Evolutionary conservation across 2,113 vertebrate species (phyloP).

Genomic region (Tiliqua scincoides): DNA sequence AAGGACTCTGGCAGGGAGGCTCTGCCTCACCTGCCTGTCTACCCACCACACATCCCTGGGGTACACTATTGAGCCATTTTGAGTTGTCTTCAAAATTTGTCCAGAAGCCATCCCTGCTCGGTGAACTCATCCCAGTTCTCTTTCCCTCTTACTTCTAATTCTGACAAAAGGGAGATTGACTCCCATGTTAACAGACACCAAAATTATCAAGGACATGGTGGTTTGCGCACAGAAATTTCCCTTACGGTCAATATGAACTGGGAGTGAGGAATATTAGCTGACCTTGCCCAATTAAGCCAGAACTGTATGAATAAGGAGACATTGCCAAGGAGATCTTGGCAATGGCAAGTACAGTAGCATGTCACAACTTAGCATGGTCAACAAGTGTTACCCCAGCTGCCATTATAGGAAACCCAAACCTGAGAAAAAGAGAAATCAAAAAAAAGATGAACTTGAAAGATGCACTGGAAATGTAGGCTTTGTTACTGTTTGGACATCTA

Average conservation of each 20-base stretch:
- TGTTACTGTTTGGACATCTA: conserved; percentile 30
- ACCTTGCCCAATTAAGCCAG: conserved; percentile 69
- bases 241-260: conserved; percentile 37
- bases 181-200: conserved; percentile 11
- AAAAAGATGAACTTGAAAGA: conserved; percentile 55
- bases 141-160: neutral
- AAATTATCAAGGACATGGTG: neutral
- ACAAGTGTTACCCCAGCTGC: conserved; percentile 54
- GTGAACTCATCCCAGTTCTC: neutral
- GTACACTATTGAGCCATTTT: neutral
- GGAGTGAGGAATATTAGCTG: conserved; percentile 55
- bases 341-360: neutral
- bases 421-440: conserved; percentile 29
- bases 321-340: conserved; percentile 51
- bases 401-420: conserved; percentile 36
- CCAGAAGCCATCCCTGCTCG: neutral
- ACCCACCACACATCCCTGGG: too few species aligned
- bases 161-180: conserved; percentile 18
- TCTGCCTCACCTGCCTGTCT: too few species aligned
- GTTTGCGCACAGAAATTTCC: conserved; percentile 33
- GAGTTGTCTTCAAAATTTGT: neutral
- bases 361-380: conserved; percentile 41
- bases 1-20: too few species aligned
- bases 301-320: neutral
- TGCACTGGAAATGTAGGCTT: conserved; percentile 14